Evolutionary conservation across 2,888 invertebrate species (phyloP).

Genomic region (Agrotis segetum): DNA sequence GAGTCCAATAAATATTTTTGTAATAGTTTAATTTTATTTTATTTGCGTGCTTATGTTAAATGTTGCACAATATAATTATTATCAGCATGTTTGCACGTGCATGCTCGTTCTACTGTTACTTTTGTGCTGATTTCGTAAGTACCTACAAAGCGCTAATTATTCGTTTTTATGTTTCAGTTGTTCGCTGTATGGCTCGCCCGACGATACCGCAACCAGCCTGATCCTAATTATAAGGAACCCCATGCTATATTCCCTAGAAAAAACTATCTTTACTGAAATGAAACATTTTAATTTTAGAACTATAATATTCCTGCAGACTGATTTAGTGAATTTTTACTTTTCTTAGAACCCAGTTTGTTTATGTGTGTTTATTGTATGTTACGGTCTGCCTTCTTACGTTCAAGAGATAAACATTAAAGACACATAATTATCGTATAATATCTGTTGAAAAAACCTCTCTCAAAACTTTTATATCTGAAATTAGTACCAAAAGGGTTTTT

Average conservation of each 20-base stretch:
- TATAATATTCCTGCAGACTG: conserved; percentile 59
- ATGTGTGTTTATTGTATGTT: conserved; percentile 15
- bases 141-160: conserved; percentile 23
- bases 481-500: background rate
- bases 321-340: conserved; percentile 52
- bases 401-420: background rate
- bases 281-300: conserved; percentile 35
- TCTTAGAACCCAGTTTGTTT: conserved; percentile 14
- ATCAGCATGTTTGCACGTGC: conserved; percentile 58
- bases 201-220: conserved; percentile 95
- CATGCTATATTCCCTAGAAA: conserved; percentile 93
- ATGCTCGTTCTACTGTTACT: conserved; percentile 33
- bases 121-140: conserved; percentile 1
- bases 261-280: conserved; percentile 87
- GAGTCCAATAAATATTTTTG: background rate
- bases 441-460: background rate
- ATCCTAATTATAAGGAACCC: conserved; percentile 94
- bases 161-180: conserved; percentile 91
- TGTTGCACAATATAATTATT: conserved; percentile 27
- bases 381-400: conserved; percentile 31
- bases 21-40: conserved; percentile 11
- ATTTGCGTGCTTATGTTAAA: conserved; percentile 57
- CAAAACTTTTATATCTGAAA: conserved; percentile 3
- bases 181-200: conserved; percentile 95
- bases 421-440: background rate